phyloP scores from a whole-genome alignment of 2,888 invertebrate genomes.

The Oeneis ivallda region DNA sequence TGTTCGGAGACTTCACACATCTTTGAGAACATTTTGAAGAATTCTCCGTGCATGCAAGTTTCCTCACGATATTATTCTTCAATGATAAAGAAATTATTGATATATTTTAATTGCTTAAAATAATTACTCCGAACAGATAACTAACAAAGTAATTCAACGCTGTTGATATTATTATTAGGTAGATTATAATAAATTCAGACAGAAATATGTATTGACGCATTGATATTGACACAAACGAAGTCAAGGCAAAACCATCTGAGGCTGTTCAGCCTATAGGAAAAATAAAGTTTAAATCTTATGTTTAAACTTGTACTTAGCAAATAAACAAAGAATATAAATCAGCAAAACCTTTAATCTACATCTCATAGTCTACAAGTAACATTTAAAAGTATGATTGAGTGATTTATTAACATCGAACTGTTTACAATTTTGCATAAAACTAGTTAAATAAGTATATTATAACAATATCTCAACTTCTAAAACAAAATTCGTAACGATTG shows the following conservation, averaged over 20 bases:
- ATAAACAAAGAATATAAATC: slow-evolving; percentile 9
- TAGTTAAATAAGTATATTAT: background rate
- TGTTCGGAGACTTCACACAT: too few species aligned
- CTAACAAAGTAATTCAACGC: too few species aligned
- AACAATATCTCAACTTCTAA: background rate
- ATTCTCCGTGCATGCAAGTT: too few species aligned
- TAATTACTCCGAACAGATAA: too few species aligned
- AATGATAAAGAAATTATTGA: too few species aligned
- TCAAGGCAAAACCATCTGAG: too few species aligned
- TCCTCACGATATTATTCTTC: too few species aligned
- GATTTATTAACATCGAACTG: slow-evolving; percentile 1
- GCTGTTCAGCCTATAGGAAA: background rate
- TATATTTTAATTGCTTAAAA: too few species aligned
- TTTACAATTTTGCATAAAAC: background rate
- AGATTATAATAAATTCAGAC: too few species aligned
- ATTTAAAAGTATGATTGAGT: slow-evolving; percentile 13
- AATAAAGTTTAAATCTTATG: background rate
- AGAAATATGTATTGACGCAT: too few species aligned
- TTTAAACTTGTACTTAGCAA: background rate
- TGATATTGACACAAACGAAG: background rate
- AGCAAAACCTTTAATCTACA: slow-evolving; percentile 7
- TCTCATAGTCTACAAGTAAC: slow-evolving; percentile 4
- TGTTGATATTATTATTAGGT: too few species aligned
- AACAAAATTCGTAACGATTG: background rate
- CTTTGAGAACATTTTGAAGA: too few species aligned